Evolutionary conservation across 2,113 vertebrate species (phyloP).

Genomic region (Carassius gibelio): DNA sequence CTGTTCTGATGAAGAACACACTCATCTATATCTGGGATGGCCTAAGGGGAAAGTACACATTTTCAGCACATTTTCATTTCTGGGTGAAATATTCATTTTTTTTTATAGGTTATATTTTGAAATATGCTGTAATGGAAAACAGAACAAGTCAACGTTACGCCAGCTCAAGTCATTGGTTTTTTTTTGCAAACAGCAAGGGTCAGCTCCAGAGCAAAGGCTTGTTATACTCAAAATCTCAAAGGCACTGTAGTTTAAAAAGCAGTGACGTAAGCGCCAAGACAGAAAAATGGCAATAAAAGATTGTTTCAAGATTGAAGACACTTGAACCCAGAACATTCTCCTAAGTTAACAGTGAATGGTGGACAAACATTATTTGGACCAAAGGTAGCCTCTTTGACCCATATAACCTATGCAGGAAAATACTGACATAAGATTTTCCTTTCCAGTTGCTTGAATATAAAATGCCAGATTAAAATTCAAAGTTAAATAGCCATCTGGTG

Average conservation of each 20-base stretch:
- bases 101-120: background rate
- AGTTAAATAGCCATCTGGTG: constrained; percentile 27
- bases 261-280: background rate
- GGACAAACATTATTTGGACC: background rate
- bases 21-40: too few relatives aligned
- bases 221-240: background rate
- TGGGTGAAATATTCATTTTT: too few relatives aligned
- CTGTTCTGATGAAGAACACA: too few relatives aligned
- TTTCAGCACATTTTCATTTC: too few relatives aligned
- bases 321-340: background rate
- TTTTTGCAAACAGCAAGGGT: background rate
- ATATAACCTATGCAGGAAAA: background rate
- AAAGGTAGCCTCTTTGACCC: background rate
- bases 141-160: background rate
- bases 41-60: too few relatives aligned
- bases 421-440: constrained; percentile 1
- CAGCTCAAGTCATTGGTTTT: background rate
- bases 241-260: background rate
- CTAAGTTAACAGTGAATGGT: background rate
- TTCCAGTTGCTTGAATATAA: constrained; percentile 6
- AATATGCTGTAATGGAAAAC: background rate
- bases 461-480: background rate
- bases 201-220: background rate
- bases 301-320: background rate
- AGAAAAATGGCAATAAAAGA: background rate